Evolutionary conservation across 1,140 invertebrate species (phyloP).

Genomic region (Drosophila malerkotliana): DNA sequence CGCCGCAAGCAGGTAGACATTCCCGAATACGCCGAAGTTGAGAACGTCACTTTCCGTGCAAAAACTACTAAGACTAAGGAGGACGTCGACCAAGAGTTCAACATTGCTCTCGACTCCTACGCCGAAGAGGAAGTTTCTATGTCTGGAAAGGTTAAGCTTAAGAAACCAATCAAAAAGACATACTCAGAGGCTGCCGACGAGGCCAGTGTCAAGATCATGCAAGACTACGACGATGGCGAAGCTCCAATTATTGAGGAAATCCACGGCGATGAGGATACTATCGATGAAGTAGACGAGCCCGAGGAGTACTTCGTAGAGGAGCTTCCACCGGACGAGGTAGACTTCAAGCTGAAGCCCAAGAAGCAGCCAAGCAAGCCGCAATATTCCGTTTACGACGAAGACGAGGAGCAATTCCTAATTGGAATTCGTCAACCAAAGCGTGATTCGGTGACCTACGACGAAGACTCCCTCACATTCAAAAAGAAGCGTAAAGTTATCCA

Average conservation of each 20-base stretch:
- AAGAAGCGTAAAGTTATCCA: slow-evolving; percentile 87
- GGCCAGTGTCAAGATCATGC: slow-evolving; percentile 89
- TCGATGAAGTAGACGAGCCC: slow-evolving; percentile 87
- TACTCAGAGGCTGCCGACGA: slow-evolving; percentile 90
- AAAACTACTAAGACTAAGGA: slow-evolving; percentile 90
- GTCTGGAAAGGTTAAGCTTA: slow-evolving; percentile 92
- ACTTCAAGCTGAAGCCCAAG: slow-evolving; percentile 86
- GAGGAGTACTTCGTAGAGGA: slow-evolving; percentile 85
- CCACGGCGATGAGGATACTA: slow-evolving; percentile 87
- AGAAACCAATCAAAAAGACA: slow-evolving; percentile 88
- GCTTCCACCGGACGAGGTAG: slow-evolving; percentile 84
- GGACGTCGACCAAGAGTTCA: slow-evolving; percentile 94
- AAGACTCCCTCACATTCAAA: slow-evolving; percentile 85
- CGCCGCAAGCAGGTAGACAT: slow-evolving; percentile 87
- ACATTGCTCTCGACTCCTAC: slow-evolving; percentile 92
- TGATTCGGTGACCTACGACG: slow-evolving; percentile 83
- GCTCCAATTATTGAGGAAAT: slow-evolving; percentile 89
- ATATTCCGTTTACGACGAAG: slow-evolving; percentile 80
- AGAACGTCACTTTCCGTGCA: slow-evolving; percentile 90
- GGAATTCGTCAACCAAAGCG: slow-evolving; percentile 84
- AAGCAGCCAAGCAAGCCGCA: slow-evolving; percentile 64
- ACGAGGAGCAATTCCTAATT: slow-evolving; percentile 87
- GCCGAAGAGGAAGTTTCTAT: slow-evolving; percentile 94
- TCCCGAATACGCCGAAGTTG: slow-evolving; percentile 89
- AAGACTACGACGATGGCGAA: slow-evolving; percentile 88